phyloP scores from a whole-genome alignment of 1,140 invertebrate genomes.

The Drosophila murphyi region DNA sequence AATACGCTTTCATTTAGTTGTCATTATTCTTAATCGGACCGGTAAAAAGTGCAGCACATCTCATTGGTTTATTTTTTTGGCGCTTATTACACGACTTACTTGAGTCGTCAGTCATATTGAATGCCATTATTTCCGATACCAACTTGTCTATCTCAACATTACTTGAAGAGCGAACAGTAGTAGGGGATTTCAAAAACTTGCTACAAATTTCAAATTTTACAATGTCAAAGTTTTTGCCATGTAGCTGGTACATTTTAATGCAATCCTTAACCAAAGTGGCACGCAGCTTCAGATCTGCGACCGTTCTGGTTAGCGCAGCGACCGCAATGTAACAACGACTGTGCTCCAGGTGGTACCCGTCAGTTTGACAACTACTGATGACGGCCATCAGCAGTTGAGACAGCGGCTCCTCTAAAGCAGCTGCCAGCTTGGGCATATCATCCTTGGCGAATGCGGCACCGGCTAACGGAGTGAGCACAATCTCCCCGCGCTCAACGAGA shows the following conservation, averaged over 20 bases:
- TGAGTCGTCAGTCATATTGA: not conserved
- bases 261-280: conserved; percentile 51
- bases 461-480: conserved; percentile 64
- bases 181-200: conserved; percentile 16
- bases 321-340: conserved; percentile 65
- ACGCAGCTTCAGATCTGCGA: conserved; percentile 41
- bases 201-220: conserved; percentile 35
- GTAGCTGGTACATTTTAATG: conserved; percentile 59
- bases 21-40: not conserved
- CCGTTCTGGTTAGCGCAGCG: conserved; percentile 43
- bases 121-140: conserved; percentile 25
- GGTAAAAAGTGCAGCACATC: not conserved
- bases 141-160: conserved; percentile 35
- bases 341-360: conserved; percentile 53
- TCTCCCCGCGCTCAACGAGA: conserved; percentile 39
- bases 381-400: conserved; percentile 48
- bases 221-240: conserved; percentile 55
- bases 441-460: conserved; percentile 53
- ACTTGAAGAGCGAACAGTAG: too few relatives aligned
- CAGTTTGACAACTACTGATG: conserved; percentile 67
- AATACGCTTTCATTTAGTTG: too few relatives aligned
- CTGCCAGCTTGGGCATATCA: conserved; percentile 46
- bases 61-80: not conserved
- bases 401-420: conserved; percentile 40
- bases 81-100: too few relatives aligned